phyloP scores from a whole-genome alignment of 2,113 vertebrate genomes.

The Cervus canadensis region DNA sequence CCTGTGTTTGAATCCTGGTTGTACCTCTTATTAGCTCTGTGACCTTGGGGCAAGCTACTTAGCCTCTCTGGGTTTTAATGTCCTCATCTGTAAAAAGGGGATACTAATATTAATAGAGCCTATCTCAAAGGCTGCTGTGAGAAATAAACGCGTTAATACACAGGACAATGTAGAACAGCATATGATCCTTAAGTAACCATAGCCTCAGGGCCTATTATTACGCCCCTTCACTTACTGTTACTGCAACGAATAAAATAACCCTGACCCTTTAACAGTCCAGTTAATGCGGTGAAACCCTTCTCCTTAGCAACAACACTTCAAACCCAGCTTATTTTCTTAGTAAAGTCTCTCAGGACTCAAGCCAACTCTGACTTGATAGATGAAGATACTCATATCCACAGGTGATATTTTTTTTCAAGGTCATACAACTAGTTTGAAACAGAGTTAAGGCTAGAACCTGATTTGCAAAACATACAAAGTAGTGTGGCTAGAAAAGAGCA shows the following conservation, averaged over 20 bases:
- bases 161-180: background rate
- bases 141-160: conserved; percentile 2
- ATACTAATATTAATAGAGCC: conserved; percentile 18
- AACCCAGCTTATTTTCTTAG: background rate
- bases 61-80: background rate
- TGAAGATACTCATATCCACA: background rate
- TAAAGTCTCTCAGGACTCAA: background rate
- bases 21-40: background rate
- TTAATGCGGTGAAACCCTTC: conserved; percentile 10
- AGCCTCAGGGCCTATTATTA: background rate
- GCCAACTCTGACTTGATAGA: background rate
- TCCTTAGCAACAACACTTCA: background rate
- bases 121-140: background rate
- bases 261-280: background rate
- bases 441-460: conserved; percentile 22
- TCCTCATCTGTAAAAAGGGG: conserved; percentile 6
- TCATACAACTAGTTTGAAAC: conserved; percentile 35
- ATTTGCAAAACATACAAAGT: conserved; percentile 5
- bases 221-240: background rate
- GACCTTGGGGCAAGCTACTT: background rate
- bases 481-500: background rate
- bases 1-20: background rate
- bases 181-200: background rate
- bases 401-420: conserved; percentile 25
- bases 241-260: background rate